Evolutionary conservation across 1,140 invertebrate genomes (phyloP), one percentile per base, ranked within the genome.

Genomic region (Plectrocnemia conspersa): DNA sequence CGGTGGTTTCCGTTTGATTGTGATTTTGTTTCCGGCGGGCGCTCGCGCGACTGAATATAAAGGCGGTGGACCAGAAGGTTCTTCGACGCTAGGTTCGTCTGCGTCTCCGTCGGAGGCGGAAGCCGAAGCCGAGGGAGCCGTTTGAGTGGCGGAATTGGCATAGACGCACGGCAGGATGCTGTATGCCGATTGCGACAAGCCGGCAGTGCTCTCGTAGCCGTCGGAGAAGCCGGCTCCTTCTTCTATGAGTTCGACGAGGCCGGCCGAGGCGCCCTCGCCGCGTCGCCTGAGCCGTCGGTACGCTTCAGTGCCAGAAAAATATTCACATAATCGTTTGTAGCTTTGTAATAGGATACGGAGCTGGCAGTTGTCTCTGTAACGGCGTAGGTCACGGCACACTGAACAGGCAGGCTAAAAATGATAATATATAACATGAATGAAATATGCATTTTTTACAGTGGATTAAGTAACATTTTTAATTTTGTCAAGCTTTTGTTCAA

Each of bases 311-410:
- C 79, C 81, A 46, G 82, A 81, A 50, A 94, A 74, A 71, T 88
- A 91, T 65, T 85, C 79, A 76, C 91, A 94, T 9, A 94, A 74
- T 61, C 89, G 89, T 71, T 90, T 90, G 66, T 92, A 95, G 73
- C 90, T 91, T 64, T 90, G 84, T 44, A 94, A 67, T 16, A 93
- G 72, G 64, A 89, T 85, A 46, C 86, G 76, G 63, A 94, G 72
- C 56, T 87, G 82, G 53, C 84, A 83, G 72, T 93, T 93, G 69
- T 93, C 89, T 16, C 81, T 1, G 15, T 38, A 38, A n/a, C 92
- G 94, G 13, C 94, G 86, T 73, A 91, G 85, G 74, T 94, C 91
- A 70, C 90, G 86, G 74, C 91, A 94, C 50, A 82, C 81, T n/a
- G 82, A 83, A 62, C 82, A 82, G 3, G 78, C 80, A n/a, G 90